Evolutionary conservation across 2,797 vertebrate species (phyloP), one percentile per base, ranked within the genome.

Genomic region (Catamblyrhynchus diadema): DNA sequence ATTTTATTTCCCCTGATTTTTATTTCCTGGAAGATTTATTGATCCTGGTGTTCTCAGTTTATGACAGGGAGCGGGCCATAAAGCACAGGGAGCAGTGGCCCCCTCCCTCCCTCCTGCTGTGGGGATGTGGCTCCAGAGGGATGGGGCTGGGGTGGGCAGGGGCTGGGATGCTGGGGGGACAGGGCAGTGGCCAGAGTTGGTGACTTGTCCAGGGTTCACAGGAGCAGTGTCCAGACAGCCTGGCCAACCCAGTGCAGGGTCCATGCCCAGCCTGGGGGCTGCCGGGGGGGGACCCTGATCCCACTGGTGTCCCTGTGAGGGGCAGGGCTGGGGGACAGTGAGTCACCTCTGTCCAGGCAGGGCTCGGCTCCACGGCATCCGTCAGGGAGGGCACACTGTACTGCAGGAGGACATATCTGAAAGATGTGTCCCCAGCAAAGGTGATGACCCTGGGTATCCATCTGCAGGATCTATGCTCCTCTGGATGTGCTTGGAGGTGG

Each of bases 1-100:
- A 11, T 93, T 96, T 93, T 93, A 86, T 79, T 83, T 93, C 80
- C 90, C 92, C 94, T 94, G 95, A 95, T 92, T 95, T 97, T 95
- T 93, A 93, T 94, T 97, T 92, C 81, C 78, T 71, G 78, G 81
- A 95, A 96, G 94, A 95, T 94, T 95, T 93, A 83, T 91, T 5
- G 86, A 74, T 92, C 90, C 96, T 95, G 93, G 57, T 94, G 92
- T 88, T 57, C 94, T 75, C 86, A 67, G 92, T 92, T 96, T 97
- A 96, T 94, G 96, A 94, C 70, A 92, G 95, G 93, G 82, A 96
- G 81, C 86, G 83, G 71, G 50, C 81, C 71, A 96, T 97, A 96
- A 96, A 96, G 80, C 92, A 92, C 53, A 11, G 0, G 3, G 22
- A 25, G 39, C 65, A 28, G 39, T 0, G 0, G 56, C 84, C 56